A percentile compares a stretch with the other conserved stretches of the same genome.
Conservation (phyloP, 1,140 invertebrate genomes). For the Drosophila fuyamai region DNA sequence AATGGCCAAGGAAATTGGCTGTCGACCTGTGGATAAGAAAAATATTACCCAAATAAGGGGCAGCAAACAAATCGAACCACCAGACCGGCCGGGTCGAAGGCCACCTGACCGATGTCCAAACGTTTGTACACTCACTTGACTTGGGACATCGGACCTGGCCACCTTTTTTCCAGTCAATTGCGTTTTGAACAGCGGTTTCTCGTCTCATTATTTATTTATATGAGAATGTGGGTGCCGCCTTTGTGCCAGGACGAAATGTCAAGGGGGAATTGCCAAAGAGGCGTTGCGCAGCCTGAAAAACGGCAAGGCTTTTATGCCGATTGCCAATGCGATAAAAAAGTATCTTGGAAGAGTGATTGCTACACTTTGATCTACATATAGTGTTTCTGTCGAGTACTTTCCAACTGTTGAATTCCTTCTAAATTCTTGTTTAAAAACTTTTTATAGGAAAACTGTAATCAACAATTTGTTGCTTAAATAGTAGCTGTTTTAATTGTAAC, state of each 20-base stretch:
- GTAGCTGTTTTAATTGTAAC: too few species aligned
- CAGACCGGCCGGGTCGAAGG: conserved; percentile 8
- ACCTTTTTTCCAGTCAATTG: conserved; percentile 71
- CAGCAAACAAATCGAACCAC: conserved; percentile 25
- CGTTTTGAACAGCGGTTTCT: conserved; percentile 46
- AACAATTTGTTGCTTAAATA: too few species aligned
- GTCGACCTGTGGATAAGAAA: conserved; percentile 17
- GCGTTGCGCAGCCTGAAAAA: conserved; percentile 12
- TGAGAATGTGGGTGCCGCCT: conserved; percentile 21
- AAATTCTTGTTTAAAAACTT: too few species aligned
- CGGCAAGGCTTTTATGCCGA: conserved; percentile 1
- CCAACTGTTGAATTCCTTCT: too few species aligned
- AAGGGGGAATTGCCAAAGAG: conserved; percentile 20
- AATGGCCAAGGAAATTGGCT: conserved; percentile 8
- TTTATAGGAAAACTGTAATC: too few species aligned
- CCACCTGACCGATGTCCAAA: conserved; percentile 55
- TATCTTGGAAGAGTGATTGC: not conserved
- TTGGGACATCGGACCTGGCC: conserved; percentile 35
- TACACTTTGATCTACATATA: not conserved
- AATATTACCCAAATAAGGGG: conserved; percentile 51
- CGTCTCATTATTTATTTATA: conserved; percentile 65
- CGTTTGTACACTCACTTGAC: conserved; percentile 53
- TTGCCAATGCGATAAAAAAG: not conserved
- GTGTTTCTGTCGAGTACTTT: too few species aligned
- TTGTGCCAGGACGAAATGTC: conserved; percentile 15